Percentiles rank a stretch among this genome's conserved stretches.
Conservation (phyloP, 2,797 vertebrate species). For the Cossypha heuglini region DNA sequence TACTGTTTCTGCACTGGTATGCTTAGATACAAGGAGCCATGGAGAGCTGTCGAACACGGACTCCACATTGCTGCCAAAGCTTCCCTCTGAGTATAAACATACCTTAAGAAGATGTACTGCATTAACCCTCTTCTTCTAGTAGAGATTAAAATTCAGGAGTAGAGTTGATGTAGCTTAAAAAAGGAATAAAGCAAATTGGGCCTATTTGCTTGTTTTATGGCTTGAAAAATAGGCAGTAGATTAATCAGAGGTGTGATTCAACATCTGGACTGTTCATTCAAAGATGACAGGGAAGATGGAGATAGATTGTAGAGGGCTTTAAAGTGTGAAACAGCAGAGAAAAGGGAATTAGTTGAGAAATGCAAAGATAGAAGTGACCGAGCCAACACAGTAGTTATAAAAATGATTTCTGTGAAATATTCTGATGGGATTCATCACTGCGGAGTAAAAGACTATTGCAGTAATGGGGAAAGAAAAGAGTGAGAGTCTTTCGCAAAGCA, state of each 20-base stretch:
- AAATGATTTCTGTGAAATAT: not conserved
- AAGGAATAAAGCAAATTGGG: not conserved
- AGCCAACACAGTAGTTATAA: not conserved
- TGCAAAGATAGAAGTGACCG: not conserved
- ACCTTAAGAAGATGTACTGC: not conserved
- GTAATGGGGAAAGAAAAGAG: not conserved
- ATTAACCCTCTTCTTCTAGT: not conserved
- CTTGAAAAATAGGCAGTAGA: not conserved
- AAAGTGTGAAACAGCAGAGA: not conserved
- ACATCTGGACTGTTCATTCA: not conserved
- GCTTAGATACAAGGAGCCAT: not conserved
- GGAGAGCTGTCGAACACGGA: not conserved
- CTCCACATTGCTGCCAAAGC: not conserved
- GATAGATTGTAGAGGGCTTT: not conserved
- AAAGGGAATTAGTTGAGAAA: not conserved
- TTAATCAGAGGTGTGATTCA: not conserved
- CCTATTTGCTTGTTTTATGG: slow-evolving; percentile 11
- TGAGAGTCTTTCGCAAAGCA: not conserved
- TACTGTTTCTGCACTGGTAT: not conserved
- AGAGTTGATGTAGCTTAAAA: not conserved
- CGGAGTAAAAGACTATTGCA: not conserved
- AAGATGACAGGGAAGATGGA: not conserved
- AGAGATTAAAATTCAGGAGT: not conserved
- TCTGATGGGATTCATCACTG: not conserved
- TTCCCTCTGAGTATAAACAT: not conserved